These are phyloP conservation scores for Gnathochromis pfefferi DNA, from an alignment of 2,113 vertebrate species.

Conservation along the genomic window DNA sequence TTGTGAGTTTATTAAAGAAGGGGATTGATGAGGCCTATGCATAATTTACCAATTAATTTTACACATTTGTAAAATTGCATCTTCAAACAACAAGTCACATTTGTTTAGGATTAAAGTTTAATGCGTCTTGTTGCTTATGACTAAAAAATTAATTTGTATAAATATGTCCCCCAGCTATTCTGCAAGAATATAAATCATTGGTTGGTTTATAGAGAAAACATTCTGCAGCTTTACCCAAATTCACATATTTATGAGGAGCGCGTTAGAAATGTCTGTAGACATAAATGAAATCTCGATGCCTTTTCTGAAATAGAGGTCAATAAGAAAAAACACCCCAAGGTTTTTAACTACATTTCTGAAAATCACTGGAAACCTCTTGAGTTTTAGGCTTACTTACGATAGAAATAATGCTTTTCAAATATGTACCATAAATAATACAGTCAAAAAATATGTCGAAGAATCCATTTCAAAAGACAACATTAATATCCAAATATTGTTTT, in stretches of 20 bases:
- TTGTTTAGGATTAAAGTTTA: constrained; percentile 74
- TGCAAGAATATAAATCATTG: constrained; percentile 24
- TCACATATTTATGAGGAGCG: neutral
- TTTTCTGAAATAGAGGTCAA: neutral
- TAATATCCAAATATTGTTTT: neutral
- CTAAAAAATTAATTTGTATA: constrained; percentile 56
- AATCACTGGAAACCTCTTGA: neutral
- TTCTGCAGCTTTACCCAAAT: neutral
- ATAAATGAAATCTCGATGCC: neutral
- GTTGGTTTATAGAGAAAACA: neutral
- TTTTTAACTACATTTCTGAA: neutral
- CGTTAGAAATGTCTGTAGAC: neutral
- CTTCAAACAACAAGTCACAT: constrained; percentile 81
- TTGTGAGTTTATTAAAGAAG: constrained; percentile 70
- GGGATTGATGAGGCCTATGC: constrained; percentile 60
- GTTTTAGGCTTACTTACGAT: neutral
- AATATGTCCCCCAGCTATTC: constrained; percentile 47
- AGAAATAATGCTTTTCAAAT: neutral
- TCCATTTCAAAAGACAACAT: neutral
- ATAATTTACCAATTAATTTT: constrained; percentile 74
- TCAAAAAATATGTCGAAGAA: neutral
- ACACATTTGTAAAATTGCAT: constrained; percentile 72
- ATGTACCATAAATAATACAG: neutral
- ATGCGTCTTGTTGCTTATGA: constrained; percentile 50
- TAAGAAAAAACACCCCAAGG: neutral